Evolutionary conservation across 92 coral and sea anemone species (phyloP).

Genomic region (Montipora capitata): DNA sequence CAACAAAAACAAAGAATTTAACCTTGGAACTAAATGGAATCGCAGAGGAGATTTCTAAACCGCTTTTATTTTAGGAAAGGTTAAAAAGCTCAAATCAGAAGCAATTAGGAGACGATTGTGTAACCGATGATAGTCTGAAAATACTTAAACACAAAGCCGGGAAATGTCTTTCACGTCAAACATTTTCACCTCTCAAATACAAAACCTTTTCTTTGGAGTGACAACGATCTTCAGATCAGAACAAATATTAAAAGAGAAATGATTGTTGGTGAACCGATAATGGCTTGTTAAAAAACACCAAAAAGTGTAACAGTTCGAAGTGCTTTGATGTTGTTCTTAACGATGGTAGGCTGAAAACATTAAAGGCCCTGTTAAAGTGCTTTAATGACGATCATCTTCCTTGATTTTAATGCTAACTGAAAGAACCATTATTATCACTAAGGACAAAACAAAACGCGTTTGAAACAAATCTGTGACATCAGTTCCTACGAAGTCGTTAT

Average conservation of each 20-base stretch:
- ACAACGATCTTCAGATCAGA: background rate
- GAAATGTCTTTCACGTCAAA: constrained; percentile 15
- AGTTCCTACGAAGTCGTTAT: constrained; percentile 18
- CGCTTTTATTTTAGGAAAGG: no score
- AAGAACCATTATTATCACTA: background rate
- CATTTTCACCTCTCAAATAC: background rate
- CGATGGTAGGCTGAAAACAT: background rate
- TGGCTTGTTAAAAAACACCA: constrained; percentile 10
- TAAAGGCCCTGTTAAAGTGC: constrained; percentile 11
- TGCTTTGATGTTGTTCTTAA: background rate
- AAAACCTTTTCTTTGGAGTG: constrained; percentile 11
- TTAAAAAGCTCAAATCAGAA: background rate
- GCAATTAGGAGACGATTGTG: background rate
- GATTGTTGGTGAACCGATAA: background rate
- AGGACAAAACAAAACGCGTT: background rate
- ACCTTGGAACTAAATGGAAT: no score
- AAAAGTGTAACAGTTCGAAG: background rate
- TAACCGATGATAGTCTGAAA: background rate
- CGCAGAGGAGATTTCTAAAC: no score
- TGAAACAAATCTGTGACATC: constrained; percentile 12
- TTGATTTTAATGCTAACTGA: background rate
- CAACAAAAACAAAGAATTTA: constrained; percentile 1
- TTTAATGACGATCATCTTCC: constrained; percentile 4
- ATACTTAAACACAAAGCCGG: background rate
- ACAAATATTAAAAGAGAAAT: background rate